Evolutionary conservation across 2,113 vertebrate species (phyloP).

Genomic region (Semnopithecus entellus): DNA sequence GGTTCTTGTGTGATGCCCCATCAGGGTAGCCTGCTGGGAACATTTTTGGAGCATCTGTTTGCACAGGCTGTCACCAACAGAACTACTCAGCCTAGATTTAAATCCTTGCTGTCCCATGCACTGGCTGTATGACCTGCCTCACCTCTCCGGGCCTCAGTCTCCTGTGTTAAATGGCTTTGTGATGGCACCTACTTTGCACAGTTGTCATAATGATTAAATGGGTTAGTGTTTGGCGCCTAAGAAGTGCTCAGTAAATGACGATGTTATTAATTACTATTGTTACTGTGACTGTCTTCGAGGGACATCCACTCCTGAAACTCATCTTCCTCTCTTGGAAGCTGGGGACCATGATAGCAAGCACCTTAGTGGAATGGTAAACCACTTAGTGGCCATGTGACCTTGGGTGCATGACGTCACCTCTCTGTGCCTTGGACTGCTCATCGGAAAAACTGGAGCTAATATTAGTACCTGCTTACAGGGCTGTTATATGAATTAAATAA

Average conservation of each 20-base stretch:
- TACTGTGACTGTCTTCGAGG: neutral
- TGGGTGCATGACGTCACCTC: neutral
- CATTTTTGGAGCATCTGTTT: neutral
- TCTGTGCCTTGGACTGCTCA: neutral
- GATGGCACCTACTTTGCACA: accelerated
- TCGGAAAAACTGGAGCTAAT: neutral
- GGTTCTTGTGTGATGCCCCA: neutral
- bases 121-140: neutral
- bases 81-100: neutral
- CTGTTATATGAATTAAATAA: neutral
- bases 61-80: neutral
- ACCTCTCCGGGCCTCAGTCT: neutral
- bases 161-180: neutral
- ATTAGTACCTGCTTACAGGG: neutral
- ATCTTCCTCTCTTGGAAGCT: neutral
- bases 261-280: neutral
- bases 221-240: neutral
- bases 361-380: neutral
- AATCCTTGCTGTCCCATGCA: accelerated
- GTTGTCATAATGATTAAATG: neutral
- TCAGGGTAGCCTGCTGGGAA: neutral
- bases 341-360: neutral
- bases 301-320: accelerated
- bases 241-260: neutral
- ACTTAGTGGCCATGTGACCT: neutral